Evolutionary conservation across 2,888 invertebrate genomes (phyloP).

Genomic region (Leucophenga maculata): DNA sequence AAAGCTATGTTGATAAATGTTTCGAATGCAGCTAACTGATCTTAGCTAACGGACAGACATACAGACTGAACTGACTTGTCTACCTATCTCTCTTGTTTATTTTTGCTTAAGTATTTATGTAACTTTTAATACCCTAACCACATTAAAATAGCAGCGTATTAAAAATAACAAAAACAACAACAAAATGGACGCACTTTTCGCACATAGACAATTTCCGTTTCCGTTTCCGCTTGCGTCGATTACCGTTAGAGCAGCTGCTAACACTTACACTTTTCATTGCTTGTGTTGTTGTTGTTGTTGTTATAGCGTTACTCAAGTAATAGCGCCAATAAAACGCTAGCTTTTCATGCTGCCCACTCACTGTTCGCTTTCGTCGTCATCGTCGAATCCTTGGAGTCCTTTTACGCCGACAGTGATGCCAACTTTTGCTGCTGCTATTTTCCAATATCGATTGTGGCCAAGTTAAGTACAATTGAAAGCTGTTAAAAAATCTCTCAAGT

Average conservation of each 20-base stretch:
- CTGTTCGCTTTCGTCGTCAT: background rate
- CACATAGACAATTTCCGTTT: constrained; percentile 58
- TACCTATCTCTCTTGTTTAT: too few species aligned
- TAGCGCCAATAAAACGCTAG: constrained; percentile 49
- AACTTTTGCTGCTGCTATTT: background rate
- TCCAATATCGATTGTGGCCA: constrained; percentile 22
- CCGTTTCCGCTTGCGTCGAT: constrained; percentile 39
- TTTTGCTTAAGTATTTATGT: too few species aligned
- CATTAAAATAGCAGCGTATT: constrained; percentile 23
- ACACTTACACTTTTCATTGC: constrained; percentile 5
- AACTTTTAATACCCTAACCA: background rate
- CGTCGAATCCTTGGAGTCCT: background rate
- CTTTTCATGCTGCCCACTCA: background rate
- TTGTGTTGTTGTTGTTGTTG: constrained; percentile 30
- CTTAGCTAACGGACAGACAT: background rate
- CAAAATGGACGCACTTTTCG: constrained; percentile 47
- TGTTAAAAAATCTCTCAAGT: constrained; percentile 35
- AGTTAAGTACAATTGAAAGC: constrained; percentile 34
- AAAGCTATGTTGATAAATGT: too few species aligned
- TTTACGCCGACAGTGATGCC: background rate
- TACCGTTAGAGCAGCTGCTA: constrained; percentile 43
- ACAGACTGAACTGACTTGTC: background rate
- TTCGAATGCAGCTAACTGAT: too few species aligned
- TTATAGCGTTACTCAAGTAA: constrained; percentile 46
- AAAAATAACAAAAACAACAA: constrained; percentile 29